Base-by-base conservation (phyloP, 1,140 invertebrate genomes). In the Rhyzopertha dominica region DNA sequence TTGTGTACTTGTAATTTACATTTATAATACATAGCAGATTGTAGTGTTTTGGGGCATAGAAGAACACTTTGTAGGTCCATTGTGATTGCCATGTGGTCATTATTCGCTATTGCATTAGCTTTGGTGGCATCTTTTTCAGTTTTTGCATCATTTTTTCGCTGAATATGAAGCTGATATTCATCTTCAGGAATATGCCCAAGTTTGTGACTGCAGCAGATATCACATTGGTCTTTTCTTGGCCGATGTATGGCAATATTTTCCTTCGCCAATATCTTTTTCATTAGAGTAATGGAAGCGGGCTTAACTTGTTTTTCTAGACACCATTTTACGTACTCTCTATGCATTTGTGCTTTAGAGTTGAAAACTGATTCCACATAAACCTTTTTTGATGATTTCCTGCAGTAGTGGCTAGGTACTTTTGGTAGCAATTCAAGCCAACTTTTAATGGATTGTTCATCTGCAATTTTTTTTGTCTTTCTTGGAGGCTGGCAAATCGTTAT, bases 1-100 rank as follows among this genome's bases (percentile, higher is more conserved):
- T 60, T 54, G 41, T 63, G 59, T 14, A 56, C 8, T 40, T 54
- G 48, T 1, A 59, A 26, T 48, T 62, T 59, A 40, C 53, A 41
- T 39, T 58, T 59, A 32, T 56, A 62, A 26, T 56, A 61, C 38
- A 49, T 47, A 5, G 25, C 43, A 20, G 45, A 53, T 12, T 46
- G 50, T 12, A 42, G 20, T n/a, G n/a, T n/a, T 12, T 46, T 51
- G 10, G 41, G 20, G 22, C 34, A 36, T 19, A 36, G 12, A 5
- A 36, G 34, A 5, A 36, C 34, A 12, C 34, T 36, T 12, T 7
- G 7, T 5, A 36, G 16, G 17, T 36, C 34, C 34, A 36, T 36
- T n/a, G 31, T 43, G 8, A 43, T 19, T 5, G 36, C 31, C 25
- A 32, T 14, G n/a, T n/a, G n/a, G n/a, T n/a, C n/a, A n/a, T n/a